phyloP scores from a whole-genome alignment of 2,113 vertebrate species.

The Polypterus bichir region DNA sequence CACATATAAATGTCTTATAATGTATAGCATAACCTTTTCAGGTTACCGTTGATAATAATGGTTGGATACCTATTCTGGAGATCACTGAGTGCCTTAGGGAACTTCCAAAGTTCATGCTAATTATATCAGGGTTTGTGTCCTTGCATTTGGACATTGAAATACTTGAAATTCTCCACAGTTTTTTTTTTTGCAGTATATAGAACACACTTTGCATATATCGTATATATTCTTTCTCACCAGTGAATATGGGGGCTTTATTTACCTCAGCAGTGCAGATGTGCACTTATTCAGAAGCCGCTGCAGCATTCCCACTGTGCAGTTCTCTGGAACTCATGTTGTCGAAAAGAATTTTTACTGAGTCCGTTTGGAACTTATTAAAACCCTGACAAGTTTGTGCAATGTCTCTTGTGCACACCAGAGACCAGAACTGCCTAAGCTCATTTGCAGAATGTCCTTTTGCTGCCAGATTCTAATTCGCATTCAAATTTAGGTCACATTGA shows the following conservation, averaged over 20 bases:
- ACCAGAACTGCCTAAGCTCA: conserved; percentile 41
- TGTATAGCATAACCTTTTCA: no score
- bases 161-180: no score
- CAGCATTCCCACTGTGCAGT: conserved; percentile 11
- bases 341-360: conserved; percentile 17
- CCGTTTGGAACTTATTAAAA: conserved; percentile 57
- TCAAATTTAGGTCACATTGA: conserved; percentile 58
- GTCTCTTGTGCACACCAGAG: conserved; percentile 31
- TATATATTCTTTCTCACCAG: no score
- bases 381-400: conserved; percentile 25
- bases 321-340: background rate
- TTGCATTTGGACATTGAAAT: no score
- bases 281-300: background rate
- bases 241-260: background rate
- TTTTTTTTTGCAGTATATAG: no score
- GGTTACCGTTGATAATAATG: no score
- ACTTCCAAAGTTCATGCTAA: no score
- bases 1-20: no score
- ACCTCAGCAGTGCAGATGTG: background rate
- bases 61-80: no score
- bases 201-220: no score
- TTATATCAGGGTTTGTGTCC: no score
- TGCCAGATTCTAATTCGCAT: conserved; percentile 49
- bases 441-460: conserved; percentile 46
- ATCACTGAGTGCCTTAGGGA: no score